Conservation (phyloP, 2,113 vertebrate species). For the Oncorhynchus gorbuscha region DNA sequence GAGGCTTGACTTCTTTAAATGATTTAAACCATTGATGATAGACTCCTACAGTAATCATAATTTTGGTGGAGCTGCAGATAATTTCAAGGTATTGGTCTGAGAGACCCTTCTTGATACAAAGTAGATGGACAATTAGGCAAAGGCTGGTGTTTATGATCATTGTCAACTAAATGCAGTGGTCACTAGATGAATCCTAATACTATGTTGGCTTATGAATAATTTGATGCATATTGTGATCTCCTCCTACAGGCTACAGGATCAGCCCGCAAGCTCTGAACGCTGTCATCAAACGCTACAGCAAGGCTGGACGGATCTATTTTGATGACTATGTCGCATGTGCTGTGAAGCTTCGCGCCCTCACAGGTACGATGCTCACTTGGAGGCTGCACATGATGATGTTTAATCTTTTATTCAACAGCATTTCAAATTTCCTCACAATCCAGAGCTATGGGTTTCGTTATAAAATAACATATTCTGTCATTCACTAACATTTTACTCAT, state of each 20-base stretch:
- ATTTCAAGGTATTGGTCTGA: neutral
- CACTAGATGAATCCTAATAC: no score
- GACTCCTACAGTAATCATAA: neutral
- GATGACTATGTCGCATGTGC: conserved; percentile 93
- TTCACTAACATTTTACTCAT: no score
- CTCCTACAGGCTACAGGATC: conserved; percentile 78
- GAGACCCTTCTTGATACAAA: neutral
- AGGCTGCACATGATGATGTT: neutral
- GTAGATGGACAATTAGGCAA: no score
- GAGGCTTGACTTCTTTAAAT: neutral
- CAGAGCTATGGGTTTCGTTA: no score
- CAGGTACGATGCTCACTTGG: conserved; percentile 69
- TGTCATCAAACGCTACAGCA: conserved; percentile 85
- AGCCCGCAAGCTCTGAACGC: conserved; percentile 77
- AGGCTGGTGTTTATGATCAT: neutral
- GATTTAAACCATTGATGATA: neutral
- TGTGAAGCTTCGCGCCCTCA: conserved; percentile 82
- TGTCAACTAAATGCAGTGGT: no score
- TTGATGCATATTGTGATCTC: neutral
- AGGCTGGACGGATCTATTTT: conserved; percentile 82
- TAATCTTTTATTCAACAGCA: neutral
- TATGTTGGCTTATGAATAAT: neutral
- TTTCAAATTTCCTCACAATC: neutral
- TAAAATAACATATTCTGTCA: no score
- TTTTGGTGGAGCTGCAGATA: neutral